Evolutionary conservation across 2,113 vertebrate species (phyloP).

Genomic region (Ageneiosus marmoratus): DNA sequence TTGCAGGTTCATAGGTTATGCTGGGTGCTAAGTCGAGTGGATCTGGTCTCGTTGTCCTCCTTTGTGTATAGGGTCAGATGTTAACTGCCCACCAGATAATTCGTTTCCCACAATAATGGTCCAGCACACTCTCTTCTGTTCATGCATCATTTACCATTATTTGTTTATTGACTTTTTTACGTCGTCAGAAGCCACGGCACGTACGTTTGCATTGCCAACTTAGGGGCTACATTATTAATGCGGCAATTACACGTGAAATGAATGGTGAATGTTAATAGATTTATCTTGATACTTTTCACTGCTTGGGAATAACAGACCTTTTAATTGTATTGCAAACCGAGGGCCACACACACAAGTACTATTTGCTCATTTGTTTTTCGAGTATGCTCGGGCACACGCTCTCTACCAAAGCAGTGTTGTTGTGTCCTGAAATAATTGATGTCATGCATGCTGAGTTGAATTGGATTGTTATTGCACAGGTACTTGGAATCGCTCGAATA

Average conservation of each 20-base stretch:
- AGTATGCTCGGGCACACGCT: constrained; percentile 2
- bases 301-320: constrained; percentile 40
- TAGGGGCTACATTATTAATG: constrained; percentile 48
- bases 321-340: constrained; percentile 47
- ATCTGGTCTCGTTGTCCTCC: constrained; percentile 9
- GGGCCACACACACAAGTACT: constrained; percentile 6
- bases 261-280: constrained; percentile 51
- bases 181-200: constrained; percentile 38
- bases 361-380: constrained; percentile 27
- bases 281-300: constrained; percentile 40
- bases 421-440: constrained; percentile 33
- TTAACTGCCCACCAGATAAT: constrained; percentile 46
- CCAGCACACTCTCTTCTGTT: constrained; percentile 2
- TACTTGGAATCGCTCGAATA: constrained; percentile 22
- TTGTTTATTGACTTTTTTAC: constrained; percentile 54
- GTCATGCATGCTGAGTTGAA: constrained; percentile 11
- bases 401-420: constrained; percentile 24
- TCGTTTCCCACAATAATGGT: constrained; percentile 36
- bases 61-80: constrained; percentile 37
- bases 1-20: constrained; percentile 36
- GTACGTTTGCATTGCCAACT: constrained; percentile 43
- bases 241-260: constrained; percentile 50
- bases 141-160: constrained; percentile 52
- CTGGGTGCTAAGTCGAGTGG: constrained; percentile 13
- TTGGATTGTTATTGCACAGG: constrained; percentile 18